Conservation (phyloP, 2,888 invertebrate genomes). For the Oscheius myriophilus region DNA sequence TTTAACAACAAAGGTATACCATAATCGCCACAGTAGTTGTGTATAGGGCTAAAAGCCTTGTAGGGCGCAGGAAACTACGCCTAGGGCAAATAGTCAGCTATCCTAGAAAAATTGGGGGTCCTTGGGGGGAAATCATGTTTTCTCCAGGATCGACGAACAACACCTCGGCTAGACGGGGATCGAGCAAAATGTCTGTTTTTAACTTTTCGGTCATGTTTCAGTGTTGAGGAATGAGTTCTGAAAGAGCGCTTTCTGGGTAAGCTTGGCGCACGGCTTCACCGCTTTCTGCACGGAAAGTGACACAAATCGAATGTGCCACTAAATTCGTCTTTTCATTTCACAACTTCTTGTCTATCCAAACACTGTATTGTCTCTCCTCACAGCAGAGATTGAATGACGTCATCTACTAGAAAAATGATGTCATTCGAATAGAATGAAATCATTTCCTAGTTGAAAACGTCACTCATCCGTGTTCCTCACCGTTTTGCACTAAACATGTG, state of each 20-base stretch:
- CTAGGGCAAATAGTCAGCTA: too few relatives aligned
- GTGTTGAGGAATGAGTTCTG: constrained; percentile 25
- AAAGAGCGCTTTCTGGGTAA: constrained; percentile 20
- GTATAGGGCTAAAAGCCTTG: too few relatives aligned
- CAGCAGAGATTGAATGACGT: neutral
- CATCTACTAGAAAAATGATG: neutral
- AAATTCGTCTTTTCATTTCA: constrained; percentile 2
- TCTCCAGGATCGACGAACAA: constrained; percentile 20
- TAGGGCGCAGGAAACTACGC: too few relatives aligned
- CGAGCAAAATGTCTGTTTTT: constrained; percentile 21
- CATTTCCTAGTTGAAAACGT: too few relatives aligned
- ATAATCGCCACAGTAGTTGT: too few relatives aligned
- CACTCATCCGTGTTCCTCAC: too few relatives aligned
- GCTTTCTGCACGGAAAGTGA: neutral
- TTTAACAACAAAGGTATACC: too few relatives aligned
- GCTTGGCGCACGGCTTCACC: constrained; percentile 25
- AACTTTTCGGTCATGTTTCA: constrained; percentile 18
- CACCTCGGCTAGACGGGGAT: constrained; percentile 14
- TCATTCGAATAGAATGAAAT: neutral
- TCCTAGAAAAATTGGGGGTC: too few relatives aligned
- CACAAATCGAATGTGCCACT: too few relatives aligned
- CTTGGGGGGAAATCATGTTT: too few relatives aligned
- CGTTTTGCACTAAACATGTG: too few relatives aligned
- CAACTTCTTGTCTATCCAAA: constrained; percentile 1
- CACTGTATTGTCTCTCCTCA: neutral